Conservation (phyloP, 2,888 invertebrate species). For the Copidosoma aretas region DNA sequence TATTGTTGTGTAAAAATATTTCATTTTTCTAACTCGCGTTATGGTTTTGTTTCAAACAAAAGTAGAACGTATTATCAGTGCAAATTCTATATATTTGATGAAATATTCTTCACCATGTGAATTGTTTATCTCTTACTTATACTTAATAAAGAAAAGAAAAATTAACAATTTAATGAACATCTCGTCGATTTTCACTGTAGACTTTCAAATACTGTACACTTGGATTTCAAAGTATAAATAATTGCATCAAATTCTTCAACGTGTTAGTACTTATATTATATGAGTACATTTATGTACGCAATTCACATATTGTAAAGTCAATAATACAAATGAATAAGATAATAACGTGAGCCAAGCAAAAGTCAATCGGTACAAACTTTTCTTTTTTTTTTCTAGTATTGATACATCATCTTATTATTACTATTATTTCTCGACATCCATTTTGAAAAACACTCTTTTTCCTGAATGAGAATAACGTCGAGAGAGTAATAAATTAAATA, state of each 20-base stretch:
- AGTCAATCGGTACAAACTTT: conserved; percentile 14
- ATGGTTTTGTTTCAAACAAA: neutral
- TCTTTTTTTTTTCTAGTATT: neutral
- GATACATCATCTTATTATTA: conserved; percentile 25
- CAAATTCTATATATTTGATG: neutral
- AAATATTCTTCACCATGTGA: too few species aligned
- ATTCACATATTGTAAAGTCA: neutral
- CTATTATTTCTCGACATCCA: conserved; percentile 16
- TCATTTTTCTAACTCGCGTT: too few species aligned
- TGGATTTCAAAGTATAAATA: conserved; percentile 30
- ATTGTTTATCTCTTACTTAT: too few species aligned
- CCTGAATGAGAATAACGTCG: conserved; percentile 21
- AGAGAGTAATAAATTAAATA: neutral
- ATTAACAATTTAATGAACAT: conserved; percentile 4
- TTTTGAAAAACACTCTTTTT: neutral
- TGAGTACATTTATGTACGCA: neutral
- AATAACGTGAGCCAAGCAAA: conserved; percentile 27
- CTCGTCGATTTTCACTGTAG: conserved; percentile 7
- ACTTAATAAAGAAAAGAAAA: neutral
- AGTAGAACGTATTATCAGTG: neutral
- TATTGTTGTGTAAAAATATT: too few species aligned
- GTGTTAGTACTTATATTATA: conserved; percentile 26
- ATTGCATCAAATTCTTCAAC: conserved; percentile 19
- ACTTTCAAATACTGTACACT: conserved; percentile 32
- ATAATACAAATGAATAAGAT: conserved; percentile 37